phyloP scores from a whole-genome alignment of 1,140 invertebrate genomes.

The Heliothis subflexa region DNA sequence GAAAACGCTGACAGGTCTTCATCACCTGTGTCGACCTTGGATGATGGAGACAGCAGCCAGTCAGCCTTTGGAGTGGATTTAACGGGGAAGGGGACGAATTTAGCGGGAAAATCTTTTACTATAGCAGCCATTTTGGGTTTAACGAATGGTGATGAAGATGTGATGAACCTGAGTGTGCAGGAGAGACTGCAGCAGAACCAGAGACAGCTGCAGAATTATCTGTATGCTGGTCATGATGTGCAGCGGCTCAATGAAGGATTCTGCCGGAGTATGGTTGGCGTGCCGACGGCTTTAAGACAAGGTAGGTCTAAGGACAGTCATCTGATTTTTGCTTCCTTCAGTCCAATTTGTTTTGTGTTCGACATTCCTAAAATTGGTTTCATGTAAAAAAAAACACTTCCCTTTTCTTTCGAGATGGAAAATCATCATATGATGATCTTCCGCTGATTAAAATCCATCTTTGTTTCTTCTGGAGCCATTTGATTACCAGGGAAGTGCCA shows the following conservation, averaged over 20 bases:
- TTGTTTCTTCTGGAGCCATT: no score
- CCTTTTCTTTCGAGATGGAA: no score
- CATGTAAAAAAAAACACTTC: no score
- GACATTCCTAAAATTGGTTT: no score
- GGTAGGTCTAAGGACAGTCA: no score
- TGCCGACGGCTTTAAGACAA: constrained; percentile 71
- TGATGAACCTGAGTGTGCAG: constrained; percentile 79
- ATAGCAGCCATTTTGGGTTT: constrained; percentile 81
- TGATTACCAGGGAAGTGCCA: no score
- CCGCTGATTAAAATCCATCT: no score
- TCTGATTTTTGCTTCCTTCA: no score
- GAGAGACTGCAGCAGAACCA: constrained; percentile 76
- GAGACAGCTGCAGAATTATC: constrained; percentile 74
- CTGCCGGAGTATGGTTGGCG: constrained; percentile 69
- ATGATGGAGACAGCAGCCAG: constrained; percentile 75
- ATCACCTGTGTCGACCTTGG: constrained; percentile 62
- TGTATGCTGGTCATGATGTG: constrained; percentile 76
- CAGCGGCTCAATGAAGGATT: constrained; percentile 75
- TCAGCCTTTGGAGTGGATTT: constrained; percentile 79
- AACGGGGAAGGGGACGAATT: constrained; percentile 74
- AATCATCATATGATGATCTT: no score
- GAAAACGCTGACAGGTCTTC: constrained; percentile 61
- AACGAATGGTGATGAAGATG: constrained; percentile 75
- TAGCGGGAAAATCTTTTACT: constrained; percentile 79
- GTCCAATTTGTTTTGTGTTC: no score